These are phyloP conservation scores for Rhinichthys osculus DNA, from an alignment of 2,797 vertebrate species.

Conservation along the genomic window DNA sequence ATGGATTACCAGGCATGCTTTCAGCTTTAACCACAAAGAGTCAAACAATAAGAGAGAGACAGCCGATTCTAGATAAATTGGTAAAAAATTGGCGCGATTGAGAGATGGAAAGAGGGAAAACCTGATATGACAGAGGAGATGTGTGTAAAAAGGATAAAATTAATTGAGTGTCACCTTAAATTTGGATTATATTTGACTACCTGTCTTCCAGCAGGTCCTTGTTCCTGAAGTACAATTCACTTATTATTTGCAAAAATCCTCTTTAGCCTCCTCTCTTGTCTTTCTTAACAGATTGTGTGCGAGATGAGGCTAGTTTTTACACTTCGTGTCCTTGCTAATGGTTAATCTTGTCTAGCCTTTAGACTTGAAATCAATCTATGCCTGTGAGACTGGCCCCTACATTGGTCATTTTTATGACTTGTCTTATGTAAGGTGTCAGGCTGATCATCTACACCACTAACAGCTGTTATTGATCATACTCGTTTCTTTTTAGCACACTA, in stretches of 20 bases:
- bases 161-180: conserved; percentile 54
- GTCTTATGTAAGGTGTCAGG: conserved; percentile 32
- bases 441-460: conserved; percentile 24
- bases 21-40: conserved; percentile 58
- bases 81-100: conserved; percentile 59
- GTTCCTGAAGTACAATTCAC: conserved; percentile 26
- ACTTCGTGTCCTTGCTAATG: not conserved
- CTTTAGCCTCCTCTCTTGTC: not conserved
- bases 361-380: conserved; percentile 32
- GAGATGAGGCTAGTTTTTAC: conserved; percentile 5
- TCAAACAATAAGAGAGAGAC: conserved; percentile 60
- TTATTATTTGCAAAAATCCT: conserved; percentile 7
- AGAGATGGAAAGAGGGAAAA: conserved; percentile 64
- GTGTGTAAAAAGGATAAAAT: conserved; percentile 57
- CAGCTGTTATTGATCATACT: conserved; percentile 36
- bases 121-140: conserved; percentile 66
- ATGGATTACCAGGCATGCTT: conserved; percentile 60
- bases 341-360: conserved; percentile 26
- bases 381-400: conserved; percentile 17
- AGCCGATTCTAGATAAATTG: conserved; percentile 30
- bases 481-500: conserved; percentile 29
- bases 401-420: conserved; percentile 40
- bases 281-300: not conserved
- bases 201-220: conserved; percentile 51
- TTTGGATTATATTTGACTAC: conserved; percentile 56